Conservation (phyloP, 2,888 invertebrate species). For the Andrena bicolor region DNA sequence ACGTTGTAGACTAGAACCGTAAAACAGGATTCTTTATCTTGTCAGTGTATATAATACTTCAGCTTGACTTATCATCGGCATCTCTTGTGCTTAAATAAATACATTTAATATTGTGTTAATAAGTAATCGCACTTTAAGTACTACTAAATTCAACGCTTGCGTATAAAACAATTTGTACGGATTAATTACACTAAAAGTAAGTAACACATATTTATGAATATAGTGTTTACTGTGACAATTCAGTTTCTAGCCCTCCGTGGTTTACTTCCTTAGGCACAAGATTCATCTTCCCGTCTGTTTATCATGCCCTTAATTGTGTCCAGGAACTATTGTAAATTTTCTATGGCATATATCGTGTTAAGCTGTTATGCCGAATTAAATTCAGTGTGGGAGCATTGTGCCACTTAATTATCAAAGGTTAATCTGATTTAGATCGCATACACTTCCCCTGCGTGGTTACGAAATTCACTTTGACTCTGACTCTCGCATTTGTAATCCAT, state of each 20-base stretch:
- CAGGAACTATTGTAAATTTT: conserved; percentile 28
- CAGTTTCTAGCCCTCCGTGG: conserved; percentile 10
- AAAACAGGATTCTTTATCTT: conserved; percentile 37
- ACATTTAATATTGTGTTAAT: conserved; percentile 27
- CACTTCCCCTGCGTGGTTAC: conserved; percentile 38
- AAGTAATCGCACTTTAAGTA: conserved; percentile 45
- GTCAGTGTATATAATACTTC: conserved; percentile 35
- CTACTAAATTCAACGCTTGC: conserved; percentile 39
- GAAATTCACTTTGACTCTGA: conserved; percentile 68
- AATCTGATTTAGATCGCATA: conserved; percentile 28
- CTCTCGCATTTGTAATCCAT: conserved; percentile 65
- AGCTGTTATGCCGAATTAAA: conserved; percentile 23
- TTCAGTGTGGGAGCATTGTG: conserved; percentile 19
- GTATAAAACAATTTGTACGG: conserved; percentile 12
- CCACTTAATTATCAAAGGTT: conserved; percentile 26
- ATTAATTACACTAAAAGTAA: conserved; percentile 23
- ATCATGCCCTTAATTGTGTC: conserved; percentile 7
- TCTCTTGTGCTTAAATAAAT: conserved; percentile 26
- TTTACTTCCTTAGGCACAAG: conserved; percentile 24
- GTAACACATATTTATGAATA: conserved; percentile 34
- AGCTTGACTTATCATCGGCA: conserved; percentile 12
- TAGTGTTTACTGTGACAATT: conserved; percentile 28
- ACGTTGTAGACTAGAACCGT: conserved; percentile 47
- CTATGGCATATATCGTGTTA: not conserved
- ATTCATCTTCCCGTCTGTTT: conserved; percentile 14